Conservation (phyloP, 2,797 vertebrate species). For the Rhabdophis nuchalis region DNA sequence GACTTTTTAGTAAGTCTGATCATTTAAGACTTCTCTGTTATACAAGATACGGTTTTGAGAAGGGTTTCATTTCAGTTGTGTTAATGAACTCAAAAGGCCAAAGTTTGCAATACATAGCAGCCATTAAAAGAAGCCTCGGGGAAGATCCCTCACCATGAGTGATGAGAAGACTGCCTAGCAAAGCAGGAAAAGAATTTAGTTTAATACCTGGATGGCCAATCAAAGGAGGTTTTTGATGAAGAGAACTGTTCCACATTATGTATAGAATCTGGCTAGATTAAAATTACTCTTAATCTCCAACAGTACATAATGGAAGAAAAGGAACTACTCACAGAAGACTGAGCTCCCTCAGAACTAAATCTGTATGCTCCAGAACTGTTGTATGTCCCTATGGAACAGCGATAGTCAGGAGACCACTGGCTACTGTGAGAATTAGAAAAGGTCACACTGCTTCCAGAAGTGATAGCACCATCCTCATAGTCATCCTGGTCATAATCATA, state of each 20-base stretch:
- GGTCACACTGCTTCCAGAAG: constrained; percentile 85
- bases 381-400: constrained; percentile 88
- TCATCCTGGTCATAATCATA: constrained; percentile 90
- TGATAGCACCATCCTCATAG: constrained; percentile 85
- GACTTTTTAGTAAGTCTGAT: neutral
- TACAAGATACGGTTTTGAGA: neutral
- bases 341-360: constrained; percentile 92
- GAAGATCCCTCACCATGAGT: neutral
- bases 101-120: neutral
- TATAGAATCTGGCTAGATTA: neutral
- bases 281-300: neutral
- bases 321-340: constrained; percentile 86
- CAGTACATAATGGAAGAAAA: neutral
- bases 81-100: neutral
- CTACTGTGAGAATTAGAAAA: constrained; percentile 84
- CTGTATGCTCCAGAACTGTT: constrained; percentile 89
- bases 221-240: neutral
- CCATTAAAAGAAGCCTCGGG: neutral
- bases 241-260: neutral
- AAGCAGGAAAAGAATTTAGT: neutral
- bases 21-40: neutral
- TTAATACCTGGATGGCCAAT: neutral
- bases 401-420: constrained; percentile 90
- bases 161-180: neutral
- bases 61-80: neutral